A percentile compares a stretch with the other conserved stretches of the same genome.
These are phyloP conservation scores for Pipistrellus kuhlii DNA, from an alignment of 2,797 vertebrate species.

Conservation along the genomic window DNA sequence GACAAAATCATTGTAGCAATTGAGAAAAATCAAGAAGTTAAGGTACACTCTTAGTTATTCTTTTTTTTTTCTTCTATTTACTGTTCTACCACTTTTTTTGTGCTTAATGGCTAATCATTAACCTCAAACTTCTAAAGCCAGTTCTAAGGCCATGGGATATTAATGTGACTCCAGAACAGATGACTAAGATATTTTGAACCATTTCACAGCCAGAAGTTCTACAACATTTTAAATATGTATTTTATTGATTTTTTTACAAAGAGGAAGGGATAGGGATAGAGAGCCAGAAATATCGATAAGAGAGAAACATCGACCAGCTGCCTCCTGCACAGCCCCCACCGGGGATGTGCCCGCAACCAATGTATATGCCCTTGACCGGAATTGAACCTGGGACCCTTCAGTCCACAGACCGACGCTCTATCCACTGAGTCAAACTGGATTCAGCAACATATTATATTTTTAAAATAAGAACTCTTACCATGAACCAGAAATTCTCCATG, in stretches of 20 bases:
- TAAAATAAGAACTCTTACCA: conserved; percentile 1
- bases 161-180: conserved; percentile 7
- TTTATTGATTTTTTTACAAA: too few species aligned
- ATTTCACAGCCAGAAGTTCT: background rate
- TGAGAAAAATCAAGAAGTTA: conserved; percentile 24
- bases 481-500: background rate
- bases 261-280: too few species aligned
- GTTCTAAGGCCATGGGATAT: background rate
- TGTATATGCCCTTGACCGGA: too few species aligned
- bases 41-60: background rate
- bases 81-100: background rate
- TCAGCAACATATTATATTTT: background rate
- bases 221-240: background rate
- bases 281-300: too few species aligned
- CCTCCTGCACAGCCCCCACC: too few species aligned
- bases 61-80: background rate
- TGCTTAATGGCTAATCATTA: background rate
- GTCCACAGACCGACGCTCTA: too few species aligned
- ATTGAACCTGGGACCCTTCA: too few species aligned
- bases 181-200: background rate
- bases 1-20: background rate
- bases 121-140: conserved; percentile 1
- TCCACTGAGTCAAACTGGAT: too few species aligned
- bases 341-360: too few species aligned
- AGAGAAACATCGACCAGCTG: too few species aligned